Percentiles rank a stretch among this genome's conserved stretches.
Evolutionary conservation across 2,113 vertebrate genomes (phyloP).

Genomic region (Calonectris borealis): DNA sequence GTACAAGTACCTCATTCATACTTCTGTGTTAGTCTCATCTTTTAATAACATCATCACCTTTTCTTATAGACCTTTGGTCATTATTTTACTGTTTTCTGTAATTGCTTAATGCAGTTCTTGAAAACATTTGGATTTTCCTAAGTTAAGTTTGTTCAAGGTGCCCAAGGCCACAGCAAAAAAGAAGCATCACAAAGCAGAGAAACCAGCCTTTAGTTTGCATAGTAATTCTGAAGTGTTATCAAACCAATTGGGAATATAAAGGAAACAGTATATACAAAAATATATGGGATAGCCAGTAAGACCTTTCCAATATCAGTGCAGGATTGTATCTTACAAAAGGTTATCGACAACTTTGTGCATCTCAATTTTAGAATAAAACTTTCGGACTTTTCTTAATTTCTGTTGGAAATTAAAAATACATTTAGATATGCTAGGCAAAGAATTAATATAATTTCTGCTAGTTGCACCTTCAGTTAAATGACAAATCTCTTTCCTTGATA

Average conservation of each 20-base stretch:
- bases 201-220: neutral
- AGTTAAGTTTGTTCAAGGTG: neutral
- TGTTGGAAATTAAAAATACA: neutral
- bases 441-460: neutral
- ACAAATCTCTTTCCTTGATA: neutral
- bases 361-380: neutral
- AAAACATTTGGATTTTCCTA: neutral
- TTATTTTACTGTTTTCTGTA: neutral
- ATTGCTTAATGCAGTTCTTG: neutral
- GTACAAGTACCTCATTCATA: neutral
- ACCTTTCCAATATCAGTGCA: neutral
- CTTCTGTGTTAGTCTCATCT: neutral
- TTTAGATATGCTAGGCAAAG: neutral
- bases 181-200: neutral
- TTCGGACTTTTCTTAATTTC: neutral
- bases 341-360: neutral
- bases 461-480: neutral
- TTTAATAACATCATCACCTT: neutral
- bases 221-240: neutral
- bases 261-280: neutral
- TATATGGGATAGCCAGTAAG: rapidly evolving
- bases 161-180: neutral
- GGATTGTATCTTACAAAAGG: neutral
- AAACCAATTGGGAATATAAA: neutral
- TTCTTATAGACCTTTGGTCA: neutral